Conservation (phyloP, 2,797 vertebrate species). For the Enoplosus armatus region DNA sequence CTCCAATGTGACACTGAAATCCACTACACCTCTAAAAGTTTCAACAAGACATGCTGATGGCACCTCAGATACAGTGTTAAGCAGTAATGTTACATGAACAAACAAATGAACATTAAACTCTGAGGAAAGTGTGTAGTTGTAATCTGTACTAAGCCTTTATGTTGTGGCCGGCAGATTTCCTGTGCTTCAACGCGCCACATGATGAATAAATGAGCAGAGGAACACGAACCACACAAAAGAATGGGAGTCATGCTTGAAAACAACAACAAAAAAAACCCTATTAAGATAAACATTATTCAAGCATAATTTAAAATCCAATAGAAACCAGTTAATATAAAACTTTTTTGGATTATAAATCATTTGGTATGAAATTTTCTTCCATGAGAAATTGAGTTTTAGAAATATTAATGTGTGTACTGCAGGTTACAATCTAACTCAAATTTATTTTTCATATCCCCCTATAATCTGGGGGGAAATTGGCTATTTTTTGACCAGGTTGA, state of each 20-base stretch:
- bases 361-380: background rate
- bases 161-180: background rate
- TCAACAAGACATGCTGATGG: background rate
- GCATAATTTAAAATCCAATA: background rate
- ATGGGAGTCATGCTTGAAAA: background rate
- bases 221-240: background rate
- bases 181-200: background rate
- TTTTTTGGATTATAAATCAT: background rate
- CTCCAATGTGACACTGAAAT: background rate
- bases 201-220: conserved; percentile 3
- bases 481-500: background rate
- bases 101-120: background rate
- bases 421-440: conserved; percentile 6
- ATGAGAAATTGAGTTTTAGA: background rate
- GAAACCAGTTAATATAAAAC: background rate
- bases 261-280: background rate
- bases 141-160: background rate
- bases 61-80: background rate
- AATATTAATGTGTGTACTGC: background rate
- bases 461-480: background rate
- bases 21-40: background rate
- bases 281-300: background rate
- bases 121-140: background rate
- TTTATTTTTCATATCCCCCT: background rate
- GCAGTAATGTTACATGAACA: background rate